phyloP scores from a whole-genome alignment of 2,113 vertebrate genomes.

The Epinephelus lanceolatus region DNA sequence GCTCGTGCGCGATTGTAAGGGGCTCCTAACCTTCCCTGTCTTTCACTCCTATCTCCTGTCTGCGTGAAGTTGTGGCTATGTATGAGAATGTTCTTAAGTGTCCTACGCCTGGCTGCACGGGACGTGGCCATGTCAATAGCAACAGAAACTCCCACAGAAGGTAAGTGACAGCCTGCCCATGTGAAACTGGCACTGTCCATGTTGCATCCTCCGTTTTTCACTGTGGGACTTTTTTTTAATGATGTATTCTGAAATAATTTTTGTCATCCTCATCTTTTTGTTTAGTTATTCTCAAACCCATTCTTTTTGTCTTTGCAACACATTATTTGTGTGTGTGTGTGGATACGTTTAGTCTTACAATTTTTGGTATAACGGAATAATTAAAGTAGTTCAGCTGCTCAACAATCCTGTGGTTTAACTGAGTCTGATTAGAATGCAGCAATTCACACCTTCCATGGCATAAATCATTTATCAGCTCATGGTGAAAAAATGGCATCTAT shows the following conservation, averaged over 20 bases:
- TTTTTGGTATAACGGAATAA: not conserved
- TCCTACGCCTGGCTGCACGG: conserved; percentile 99
- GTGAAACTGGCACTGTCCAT: conserved; percentile 43
- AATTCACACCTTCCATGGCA: conserved; percentile 53
- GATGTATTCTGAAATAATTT: not conserved
- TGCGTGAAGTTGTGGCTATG: conserved; percentile 97
- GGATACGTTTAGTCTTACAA: not conserved
- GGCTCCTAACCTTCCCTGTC: conserved; percentile 88
- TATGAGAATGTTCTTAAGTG: conserved; percentile 99
- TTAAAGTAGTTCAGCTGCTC: conserved; percentile 24
- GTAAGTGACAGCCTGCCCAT: conserved; percentile 87
- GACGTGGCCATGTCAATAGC: conserved; percentile 99
- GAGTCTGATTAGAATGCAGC: conserved; percentile 60
- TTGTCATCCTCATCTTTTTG: conserved; percentile 7
- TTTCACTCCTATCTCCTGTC: conserved; percentile 93
- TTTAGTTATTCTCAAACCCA: conserved; percentile 14
- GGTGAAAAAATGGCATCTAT: conserved; percentile 61
- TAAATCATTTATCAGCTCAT: conserved; percentile 73
- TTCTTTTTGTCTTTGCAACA: conserved; percentile 9
- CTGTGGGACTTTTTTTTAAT: conserved; percentile 2
- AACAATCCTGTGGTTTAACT: conserved; percentile 22
- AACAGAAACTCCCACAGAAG: conserved; percentile 99
- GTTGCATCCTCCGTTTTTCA: conserved; percentile 34
- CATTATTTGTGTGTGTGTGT: conserved; percentile 10
- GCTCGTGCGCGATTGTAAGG: conserved; percentile 82